Conservation (phyloP, 1,140 invertebrate species). For the Heliconius melpomene region DNA sequence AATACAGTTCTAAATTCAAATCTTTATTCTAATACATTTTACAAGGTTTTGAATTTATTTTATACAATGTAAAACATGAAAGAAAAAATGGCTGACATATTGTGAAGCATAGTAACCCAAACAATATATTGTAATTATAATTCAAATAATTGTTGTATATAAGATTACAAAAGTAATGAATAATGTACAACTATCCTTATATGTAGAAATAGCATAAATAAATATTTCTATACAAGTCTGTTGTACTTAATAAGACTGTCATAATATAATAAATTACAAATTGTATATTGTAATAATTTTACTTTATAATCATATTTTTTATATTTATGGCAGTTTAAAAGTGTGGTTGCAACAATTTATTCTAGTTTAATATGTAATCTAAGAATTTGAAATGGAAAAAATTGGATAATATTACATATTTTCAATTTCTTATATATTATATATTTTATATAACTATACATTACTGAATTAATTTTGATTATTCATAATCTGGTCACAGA, state of each 20-base stretch:
- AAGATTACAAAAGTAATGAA: not conserved
- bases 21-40: too few relatives aligned
- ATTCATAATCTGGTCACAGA: not conserved
- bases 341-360: not conserved
- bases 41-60: too few relatives aligned
- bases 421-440: not conserved
- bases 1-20: too few relatives aligned
- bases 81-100: too few relatives aligned
- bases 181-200: not conserved
- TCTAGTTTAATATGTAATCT: not conserved
- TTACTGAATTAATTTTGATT: not conserved
- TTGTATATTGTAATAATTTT: not conserved
- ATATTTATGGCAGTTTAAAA: not conserved
- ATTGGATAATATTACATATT: not conserved
- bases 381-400: not conserved
- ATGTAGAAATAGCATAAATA: not conserved
- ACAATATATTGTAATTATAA: too few relatives aligned
- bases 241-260: not conserved
- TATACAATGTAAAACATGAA: too few relatives aligned
- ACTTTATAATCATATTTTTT: not conserved
- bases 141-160: too few relatives aligned
- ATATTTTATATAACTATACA: slow-evolving; percentile 2
- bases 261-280: slow-evolving; percentile 8
- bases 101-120: too few relatives aligned
- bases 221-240: not conserved